Evolutionary conservation across 2,797 vertebrate genomes (phyloP).

Genomic region (Lepidocolaptes lacrymiger): DNA sequence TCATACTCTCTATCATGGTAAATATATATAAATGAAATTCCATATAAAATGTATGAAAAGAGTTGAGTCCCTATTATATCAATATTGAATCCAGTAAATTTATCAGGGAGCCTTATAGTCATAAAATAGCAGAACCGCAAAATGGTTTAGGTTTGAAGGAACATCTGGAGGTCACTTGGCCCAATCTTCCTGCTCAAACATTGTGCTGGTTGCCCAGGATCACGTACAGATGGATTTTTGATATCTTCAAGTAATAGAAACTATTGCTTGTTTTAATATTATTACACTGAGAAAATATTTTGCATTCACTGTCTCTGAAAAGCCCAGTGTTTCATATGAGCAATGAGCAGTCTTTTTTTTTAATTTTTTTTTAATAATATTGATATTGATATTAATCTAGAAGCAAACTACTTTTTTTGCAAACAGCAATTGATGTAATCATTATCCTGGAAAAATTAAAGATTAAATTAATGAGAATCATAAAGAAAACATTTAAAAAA

Average conservation of each 20-base stretch:
- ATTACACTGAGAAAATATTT: not conserved
- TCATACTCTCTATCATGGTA: not conserved
- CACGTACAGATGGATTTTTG: not conserved
- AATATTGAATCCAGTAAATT: not conserved
- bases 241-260: not conserved
- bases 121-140: not conserved
- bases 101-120: not conserved
- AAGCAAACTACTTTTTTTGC: not conserved
- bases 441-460: not conserved
- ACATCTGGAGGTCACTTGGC: not conserved
- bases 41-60: not conserved
- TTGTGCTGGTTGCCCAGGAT: accelerated
- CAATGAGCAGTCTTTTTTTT: not conserved
- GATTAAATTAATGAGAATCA: not conserved
- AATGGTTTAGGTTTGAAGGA: not conserved
- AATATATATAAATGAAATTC: not conserved
- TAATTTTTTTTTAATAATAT: not conserved
- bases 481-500: not conserved
- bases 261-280: not conserved
- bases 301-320: not conserved
- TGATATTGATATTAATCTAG: not conserved
- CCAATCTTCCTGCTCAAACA: not conserved
- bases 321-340: not conserved
- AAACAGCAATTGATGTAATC: not conserved
- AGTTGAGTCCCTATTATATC: not conserved